These are phyloP conservation scores for Pithys albifrons DNA, from an alignment of 2,113 vertebrate species.

Conservation along the genomic window DNA sequence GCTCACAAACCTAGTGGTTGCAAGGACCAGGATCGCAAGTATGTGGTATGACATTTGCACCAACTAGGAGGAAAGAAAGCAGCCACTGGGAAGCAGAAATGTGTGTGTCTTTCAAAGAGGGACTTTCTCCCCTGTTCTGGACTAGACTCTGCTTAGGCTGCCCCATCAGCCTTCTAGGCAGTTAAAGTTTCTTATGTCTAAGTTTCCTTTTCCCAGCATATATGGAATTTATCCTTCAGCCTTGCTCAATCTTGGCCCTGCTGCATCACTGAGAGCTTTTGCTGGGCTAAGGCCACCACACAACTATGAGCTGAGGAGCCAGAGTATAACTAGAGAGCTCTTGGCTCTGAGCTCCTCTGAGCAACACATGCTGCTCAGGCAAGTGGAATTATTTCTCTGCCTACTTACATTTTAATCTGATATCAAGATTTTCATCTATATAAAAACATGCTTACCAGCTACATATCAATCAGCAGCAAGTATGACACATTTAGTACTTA, in stretches of 20 bases:
- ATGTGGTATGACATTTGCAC: neutral
- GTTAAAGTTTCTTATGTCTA: slow-evolving; percentile 27
- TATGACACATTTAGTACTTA: neutral
- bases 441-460: neutral
- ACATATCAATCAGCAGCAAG: slow-evolving; percentile 6
- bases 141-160: neutral
- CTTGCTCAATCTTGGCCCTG: slow-evolving; percentile 8
- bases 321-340: neutral
- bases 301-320: neutral
- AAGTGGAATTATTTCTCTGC: neutral
- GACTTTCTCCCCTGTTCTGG: neutral
- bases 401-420: neutral
- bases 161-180: neutral
- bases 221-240: slow-evolving; percentile 6
- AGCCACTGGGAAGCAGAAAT: neutral
- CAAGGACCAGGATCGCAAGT: neutral
- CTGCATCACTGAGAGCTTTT: neutral
- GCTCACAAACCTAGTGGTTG: neutral
- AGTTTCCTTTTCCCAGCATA: slow-evolving; percentile 9
- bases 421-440: neutral
- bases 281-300: neutral
- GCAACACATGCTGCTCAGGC: neutral
- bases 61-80: neutral
- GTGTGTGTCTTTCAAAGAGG: neutral
- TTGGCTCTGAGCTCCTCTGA: neutral